Evolutionary conservation across 2,797 vertebrate species (phyloP).

Genomic region (Forpus xanthops): DNA sequence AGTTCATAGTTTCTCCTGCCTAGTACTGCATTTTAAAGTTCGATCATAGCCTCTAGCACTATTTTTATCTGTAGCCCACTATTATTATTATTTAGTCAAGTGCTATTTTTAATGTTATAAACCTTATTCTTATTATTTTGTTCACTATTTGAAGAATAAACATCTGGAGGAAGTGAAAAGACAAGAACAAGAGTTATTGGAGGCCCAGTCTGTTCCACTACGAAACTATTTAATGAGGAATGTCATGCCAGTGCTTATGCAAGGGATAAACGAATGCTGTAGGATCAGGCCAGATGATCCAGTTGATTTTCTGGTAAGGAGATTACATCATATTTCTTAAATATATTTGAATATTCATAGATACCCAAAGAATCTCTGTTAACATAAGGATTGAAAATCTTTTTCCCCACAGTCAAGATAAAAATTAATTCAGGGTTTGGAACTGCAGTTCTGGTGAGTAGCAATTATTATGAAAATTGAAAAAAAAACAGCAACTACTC

Average conservation of each 20-base stretch:
- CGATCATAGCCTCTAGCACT: not conserved
- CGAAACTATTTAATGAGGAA: conserved; percentile 85
- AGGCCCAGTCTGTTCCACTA: conserved; percentile 80
- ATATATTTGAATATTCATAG: not conserved
- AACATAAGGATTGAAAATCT: not conserved
- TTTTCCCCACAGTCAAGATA: not conserved
- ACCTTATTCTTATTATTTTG: not conserved
- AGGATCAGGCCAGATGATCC: conserved; percentile 84
- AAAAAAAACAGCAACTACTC: not conserved
- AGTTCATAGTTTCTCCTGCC: not conserved
- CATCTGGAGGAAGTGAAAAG: conserved; percentile 76
- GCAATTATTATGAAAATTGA: not conserved
- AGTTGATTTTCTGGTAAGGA: conserved; percentile 89
- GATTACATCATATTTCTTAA: not conserved
- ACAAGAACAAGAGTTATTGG: conserved; percentile 83
- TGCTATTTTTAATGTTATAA: not conserved
- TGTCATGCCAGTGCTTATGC: conserved; percentile 88
- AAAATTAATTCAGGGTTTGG: not conserved
- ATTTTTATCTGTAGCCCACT: not conserved
- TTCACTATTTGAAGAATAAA: conserved; percentile 72
- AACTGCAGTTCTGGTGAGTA: not conserved
- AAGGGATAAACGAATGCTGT: conserved; percentile 87
- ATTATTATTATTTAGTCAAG: not conserved
- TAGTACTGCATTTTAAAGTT: not conserved
- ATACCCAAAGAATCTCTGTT: not conserved